These are phyloP conservation scores for Caenorhabditis latens DNA, from an alignment of 1,140 invertebrate genomes.

Conservation along the genomic window DNA sequence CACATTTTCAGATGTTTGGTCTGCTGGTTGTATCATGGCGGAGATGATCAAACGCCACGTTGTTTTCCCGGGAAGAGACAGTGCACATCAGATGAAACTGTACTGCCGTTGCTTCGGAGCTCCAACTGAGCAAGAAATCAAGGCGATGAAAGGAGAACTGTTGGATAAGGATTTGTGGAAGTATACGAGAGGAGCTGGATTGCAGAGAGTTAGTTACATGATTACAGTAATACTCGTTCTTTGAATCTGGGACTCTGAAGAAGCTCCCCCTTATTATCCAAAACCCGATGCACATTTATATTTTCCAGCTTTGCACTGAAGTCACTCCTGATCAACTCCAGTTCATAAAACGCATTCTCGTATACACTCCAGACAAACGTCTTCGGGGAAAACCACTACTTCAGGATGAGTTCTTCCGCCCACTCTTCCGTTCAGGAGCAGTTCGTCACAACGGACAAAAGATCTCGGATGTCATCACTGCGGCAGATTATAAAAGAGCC, in stretches of 20 bases:
- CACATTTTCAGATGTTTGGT: conserved; percentile 86
- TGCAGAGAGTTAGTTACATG: not conserved
- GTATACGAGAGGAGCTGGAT: conserved; percentile 10
- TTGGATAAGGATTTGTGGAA: conserved; percentile 25
- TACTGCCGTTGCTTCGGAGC: conserved; percentile 98
- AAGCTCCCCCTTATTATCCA: too few relatives aligned
- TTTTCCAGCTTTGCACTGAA: conserved; percentile 62
- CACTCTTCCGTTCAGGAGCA: conserved; percentile 52
- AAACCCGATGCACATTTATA: not conserved
- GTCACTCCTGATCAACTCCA: conserved; percentile 58
- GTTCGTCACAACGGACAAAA: conserved; percentile 37
- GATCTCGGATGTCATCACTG: conserved; percentile 12
- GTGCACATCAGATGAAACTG: conserved; percentile 97
- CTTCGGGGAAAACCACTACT: conserved; percentile 61
- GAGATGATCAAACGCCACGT: conserved; percentile 90
- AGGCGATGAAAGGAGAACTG: conserved; percentile 60
- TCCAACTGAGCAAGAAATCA: conserved; percentile 82
- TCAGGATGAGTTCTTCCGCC: conserved; percentile 62
- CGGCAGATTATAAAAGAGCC: conserved; percentile 27
- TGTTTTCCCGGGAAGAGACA: conserved; percentile 97
- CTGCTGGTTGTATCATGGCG: conserved; percentile 97
- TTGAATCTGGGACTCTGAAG: not conserved
- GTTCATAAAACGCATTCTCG: conserved; percentile 63
- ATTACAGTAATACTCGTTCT: too few relatives aligned
- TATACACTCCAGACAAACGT: conserved; percentile 66